phyloP scores from a whole-genome alignment of 1,140 invertebrate genomes.

The Diabrotica undecimpunctata region DNA sequence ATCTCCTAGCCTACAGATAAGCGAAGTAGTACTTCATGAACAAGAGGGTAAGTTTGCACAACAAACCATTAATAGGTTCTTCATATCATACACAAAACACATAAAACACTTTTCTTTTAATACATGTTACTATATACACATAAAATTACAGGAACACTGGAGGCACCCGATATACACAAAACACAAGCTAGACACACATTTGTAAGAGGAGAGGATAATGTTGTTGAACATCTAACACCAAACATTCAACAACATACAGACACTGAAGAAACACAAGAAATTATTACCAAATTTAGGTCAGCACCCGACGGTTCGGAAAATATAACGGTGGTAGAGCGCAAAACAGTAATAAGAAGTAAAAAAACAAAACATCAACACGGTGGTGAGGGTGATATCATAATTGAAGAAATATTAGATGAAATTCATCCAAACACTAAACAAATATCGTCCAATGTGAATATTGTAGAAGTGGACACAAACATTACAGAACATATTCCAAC shows the following conservation, averaged over 20 bases:
- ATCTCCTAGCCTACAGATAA: conserved; percentile 43
- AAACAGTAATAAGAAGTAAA: conserved; percentile 52
- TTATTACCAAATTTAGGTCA: conserved; percentile 54
- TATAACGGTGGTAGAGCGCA: conserved; percentile 52
- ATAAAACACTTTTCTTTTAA: conserved; percentile 16
- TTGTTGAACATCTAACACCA: conserved; percentile 37
- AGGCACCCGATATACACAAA: conserved; percentile 43
- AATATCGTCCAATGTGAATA: no score
- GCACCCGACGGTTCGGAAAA: conserved; percentile 49
- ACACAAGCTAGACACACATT: conserved; percentile 45
- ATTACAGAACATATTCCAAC: no score
- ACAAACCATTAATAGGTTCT: not conserved
- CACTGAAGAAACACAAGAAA: conserved; percentile 55
- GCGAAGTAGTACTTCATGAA: conserved; percentile 50
- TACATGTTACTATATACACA: not conserved
- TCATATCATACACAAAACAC: conserved; percentile 23
- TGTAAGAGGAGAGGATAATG: conserved; percentile 31
- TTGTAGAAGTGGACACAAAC: no score
- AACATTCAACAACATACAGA: conserved; percentile 36
- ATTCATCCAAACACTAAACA: conserved; percentile 27
- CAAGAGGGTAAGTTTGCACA: conserved; percentile 52
- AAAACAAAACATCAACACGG: conserved; percentile 27
- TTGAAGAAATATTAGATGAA: conserved; percentile 49
- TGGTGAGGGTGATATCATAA: conserved; percentile 43
- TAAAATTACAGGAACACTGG: conserved; percentile 45